phyloP scores from a whole-genome alignment of 2,888 invertebrate species.

The Adelphocoris suturalis region DNA sequence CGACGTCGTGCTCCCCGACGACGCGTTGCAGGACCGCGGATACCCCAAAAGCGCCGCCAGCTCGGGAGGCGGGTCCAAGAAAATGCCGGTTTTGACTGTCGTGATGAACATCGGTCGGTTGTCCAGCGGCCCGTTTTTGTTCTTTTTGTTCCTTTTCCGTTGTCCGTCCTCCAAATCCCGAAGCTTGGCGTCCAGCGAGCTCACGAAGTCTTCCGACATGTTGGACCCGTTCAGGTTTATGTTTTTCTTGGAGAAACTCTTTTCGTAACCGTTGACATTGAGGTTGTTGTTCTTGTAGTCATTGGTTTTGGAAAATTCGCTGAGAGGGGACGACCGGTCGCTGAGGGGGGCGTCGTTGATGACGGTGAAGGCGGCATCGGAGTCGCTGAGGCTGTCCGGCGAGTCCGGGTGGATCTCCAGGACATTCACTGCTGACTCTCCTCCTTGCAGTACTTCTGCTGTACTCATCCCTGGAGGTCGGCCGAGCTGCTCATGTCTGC shows the following conservation, averaged over 20 bases:
- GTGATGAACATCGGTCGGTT: constrained; percentile 84
- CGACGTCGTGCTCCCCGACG: constrained; percentile 73
- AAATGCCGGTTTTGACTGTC: constrained; percentile 89
- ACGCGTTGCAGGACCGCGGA: constrained; percentile 78
- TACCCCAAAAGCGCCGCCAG: constrained; percentile 84
- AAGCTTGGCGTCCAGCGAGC: constrained; percentile 84
- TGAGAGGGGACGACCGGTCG: constrained; percentile 60
- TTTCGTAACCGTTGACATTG: constrained; percentile 33
- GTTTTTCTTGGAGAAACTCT: constrained; percentile 54
- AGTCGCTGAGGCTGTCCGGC: constrained; percentile 53
- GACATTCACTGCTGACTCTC: constrained; percentile 62
- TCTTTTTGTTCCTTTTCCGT: constrained; percentile 75
- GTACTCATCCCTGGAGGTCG: constrained; percentile 40
- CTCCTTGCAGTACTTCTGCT: neutral
- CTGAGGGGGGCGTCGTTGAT: constrained; percentile 62
- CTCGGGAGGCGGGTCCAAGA: constrained; percentile 88
- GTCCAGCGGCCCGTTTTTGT: constrained; percentile 72
- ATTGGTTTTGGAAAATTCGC: constrained; percentile 7
- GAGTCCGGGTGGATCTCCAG: constrained; percentile 49
- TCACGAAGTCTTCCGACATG: constrained; percentile 78
- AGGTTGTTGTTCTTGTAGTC: constrained; percentile 27
- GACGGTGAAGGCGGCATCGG: constrained; percentile 69
- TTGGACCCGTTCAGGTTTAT: constrained; percentile 59
- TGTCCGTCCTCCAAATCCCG: constrained; percentile 82
- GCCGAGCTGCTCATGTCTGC: constrained; percentile 53